phyloP scores from a whole-genome alignment of 2,797 vertebrate genomes.

The Ptychadena robeensis region DNA sequence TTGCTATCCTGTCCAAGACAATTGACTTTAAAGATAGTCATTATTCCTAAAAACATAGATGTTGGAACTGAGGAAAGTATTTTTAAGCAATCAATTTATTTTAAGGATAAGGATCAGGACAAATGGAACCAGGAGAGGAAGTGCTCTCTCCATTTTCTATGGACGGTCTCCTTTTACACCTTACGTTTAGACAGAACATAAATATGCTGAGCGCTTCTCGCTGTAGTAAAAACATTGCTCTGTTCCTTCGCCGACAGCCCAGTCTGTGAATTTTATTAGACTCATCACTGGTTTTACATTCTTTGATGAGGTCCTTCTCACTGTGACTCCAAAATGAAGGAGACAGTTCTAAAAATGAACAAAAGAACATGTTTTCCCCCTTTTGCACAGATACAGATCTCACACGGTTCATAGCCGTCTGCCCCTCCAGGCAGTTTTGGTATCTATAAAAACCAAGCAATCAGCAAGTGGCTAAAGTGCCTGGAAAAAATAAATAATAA shows the following conservation, averaged over 20 bases:
- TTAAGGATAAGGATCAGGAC: no score
- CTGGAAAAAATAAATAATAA: constrained; percentile 26
- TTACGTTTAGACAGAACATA: no score
- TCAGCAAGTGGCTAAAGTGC: not conserved
- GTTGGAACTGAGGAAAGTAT: no score
- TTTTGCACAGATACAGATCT: not conserved
- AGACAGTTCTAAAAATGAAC: constrained; percentile 17
- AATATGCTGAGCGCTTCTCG: no score
- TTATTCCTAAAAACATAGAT: no score
- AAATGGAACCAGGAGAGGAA: no score
- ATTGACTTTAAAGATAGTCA: no score
- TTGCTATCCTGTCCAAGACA: no score
- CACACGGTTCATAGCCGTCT: constrained; percentile 3
- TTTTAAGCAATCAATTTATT: no score
- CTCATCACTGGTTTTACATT: not conserved
- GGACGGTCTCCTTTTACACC: no score
- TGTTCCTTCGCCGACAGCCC: not conserved
- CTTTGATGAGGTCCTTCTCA: constrained; percentile 19
- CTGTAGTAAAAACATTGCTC: not conserved
- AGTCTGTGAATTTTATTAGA: constrained; percentile 7
- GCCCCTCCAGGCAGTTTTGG: constrained; percentile 10
- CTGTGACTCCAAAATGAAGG: constrained; percentile 30
- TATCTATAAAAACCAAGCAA: constrained; percentile 21
- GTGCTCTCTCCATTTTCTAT: no score
- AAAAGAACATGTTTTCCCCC: constrained; percentile 13